phyloP scores from a whole-genome alignment of 2,888 invertebrate genomes.

The Apoderus coryli region DNA sequence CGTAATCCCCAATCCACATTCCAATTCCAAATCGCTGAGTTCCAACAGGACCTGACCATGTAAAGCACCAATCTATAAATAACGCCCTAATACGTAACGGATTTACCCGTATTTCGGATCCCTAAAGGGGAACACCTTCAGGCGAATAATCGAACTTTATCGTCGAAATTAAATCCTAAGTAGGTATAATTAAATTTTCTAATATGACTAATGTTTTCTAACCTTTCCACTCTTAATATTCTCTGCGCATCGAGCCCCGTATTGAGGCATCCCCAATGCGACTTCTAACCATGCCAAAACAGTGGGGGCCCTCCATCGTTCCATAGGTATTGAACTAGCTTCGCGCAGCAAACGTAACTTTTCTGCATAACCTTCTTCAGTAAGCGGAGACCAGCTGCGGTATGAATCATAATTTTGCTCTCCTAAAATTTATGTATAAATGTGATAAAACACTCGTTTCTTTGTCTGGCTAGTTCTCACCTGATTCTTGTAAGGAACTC shows the following conservation, averaged over 20 bases:
- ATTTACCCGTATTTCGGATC: background rate
- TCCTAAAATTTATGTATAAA: no score
- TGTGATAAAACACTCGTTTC: no score
- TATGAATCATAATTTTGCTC: conserved; percentile 33
- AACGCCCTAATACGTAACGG: no score
- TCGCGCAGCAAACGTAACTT: conserved; percentile 65
- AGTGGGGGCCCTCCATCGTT: conserved; percentile 83
- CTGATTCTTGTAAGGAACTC: conserved; percentile 50
- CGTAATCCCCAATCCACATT: conserved; percentile 77
- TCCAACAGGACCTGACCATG: conserved; percentile 76
- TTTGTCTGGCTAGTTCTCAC: no score
- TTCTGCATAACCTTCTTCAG: conserved; percentile 59
- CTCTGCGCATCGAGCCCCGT: conserved; percentile 77
- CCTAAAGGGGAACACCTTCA: no score
- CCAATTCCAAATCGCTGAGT: conserved; percentile 80
- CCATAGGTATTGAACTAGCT: conserved; percentile 71
- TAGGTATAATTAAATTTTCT: no score
- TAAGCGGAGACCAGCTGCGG: conserved; percentile 50
- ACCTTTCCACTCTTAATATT: conserved; percentile 94
- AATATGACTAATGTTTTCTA: no score
- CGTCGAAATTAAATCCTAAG: no score
- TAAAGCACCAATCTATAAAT: conserved; percentile 54
- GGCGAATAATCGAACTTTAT: no score
- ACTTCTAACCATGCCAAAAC: conserved; percentile 91
- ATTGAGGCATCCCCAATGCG: conserved; percentile 87